These are phyloP conservation scores for Echeneis naucrates DNA, from an alignment of 2,797 vertebrate species.

Conservation along the genomic window DNA sequence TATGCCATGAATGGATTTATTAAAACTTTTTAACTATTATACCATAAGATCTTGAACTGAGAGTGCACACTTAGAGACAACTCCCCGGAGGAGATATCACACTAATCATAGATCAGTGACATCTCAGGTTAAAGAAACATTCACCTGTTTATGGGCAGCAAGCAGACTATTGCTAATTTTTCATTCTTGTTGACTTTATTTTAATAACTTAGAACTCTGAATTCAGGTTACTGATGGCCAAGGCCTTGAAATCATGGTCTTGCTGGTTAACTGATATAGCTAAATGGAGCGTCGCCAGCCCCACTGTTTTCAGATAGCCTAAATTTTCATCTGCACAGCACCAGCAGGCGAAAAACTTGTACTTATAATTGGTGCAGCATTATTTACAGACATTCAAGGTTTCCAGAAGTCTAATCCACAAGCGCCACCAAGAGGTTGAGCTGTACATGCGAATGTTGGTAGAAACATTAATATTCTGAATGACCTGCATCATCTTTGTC, in stretches of 20 bases:
- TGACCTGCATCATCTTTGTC: not conserved
- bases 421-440: not conserved
- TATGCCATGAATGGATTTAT: slow-evolving; percentile 19
- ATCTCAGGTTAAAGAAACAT: not conserved
- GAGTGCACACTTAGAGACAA: not conserved
- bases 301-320: not conserved
- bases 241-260: not conserved
- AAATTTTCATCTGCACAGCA: not conserved
- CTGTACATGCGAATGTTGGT: not conserved
- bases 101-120: not conserved
- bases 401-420: not conserved
- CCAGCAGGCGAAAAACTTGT: not conserved
- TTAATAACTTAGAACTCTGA: not conserved
- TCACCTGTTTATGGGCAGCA: not conserved
- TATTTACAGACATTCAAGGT: not conserved
- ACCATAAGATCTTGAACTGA: not conserved
- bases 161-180: not conserved
- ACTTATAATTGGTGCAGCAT: not conserved
- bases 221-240: not conserved
- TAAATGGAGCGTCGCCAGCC: not conserved
- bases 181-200: not conserved
- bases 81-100: not conserved
- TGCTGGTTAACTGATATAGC: slow-evolving; percentile 22
- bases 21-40: slow-evolving; percentile 1
- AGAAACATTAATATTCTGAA: not conserved